A percentile compares a stretch with the other conserved stretches of the same genome.
These are phyloP conservation scores for Siniperca undulata DNA, from an alignment of 2,797 vertebrate species.

Conservation along the genomic window DNA sequence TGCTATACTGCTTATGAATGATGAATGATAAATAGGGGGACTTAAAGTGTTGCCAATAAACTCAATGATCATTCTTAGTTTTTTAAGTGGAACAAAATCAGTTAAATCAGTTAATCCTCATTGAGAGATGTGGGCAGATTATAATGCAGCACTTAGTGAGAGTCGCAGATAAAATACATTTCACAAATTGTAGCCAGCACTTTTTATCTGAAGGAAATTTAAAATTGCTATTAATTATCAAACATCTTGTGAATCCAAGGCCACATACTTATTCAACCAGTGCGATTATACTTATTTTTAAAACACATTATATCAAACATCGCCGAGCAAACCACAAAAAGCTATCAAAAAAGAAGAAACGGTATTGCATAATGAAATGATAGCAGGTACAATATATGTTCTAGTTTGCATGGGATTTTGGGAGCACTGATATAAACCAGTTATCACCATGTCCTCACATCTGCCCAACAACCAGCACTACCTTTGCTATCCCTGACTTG, in stretches of 20 bases:
- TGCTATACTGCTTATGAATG: neutral
- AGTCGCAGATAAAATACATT: constrained; percentile 7
- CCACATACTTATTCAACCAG: neutral
- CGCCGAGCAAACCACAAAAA: neutral
- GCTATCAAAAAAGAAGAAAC: neutral
- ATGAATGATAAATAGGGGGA: neutral
- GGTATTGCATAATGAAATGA: neutral
- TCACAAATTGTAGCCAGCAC: neutral
- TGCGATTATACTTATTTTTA: neutral
- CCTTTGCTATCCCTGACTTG: constrained; percentile 63
- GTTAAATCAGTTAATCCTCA: neutral
- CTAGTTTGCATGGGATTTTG: constrained; percentile 29
- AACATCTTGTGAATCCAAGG: neutral
- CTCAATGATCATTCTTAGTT: neutral
- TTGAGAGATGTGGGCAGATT: neutral
- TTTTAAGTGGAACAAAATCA: neutral
- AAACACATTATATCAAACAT: neutral
- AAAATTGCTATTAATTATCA: neutral
- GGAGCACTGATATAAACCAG: constrained; percentile 48
- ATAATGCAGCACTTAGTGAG: neutral
- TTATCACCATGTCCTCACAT: constrained; percentile 45
- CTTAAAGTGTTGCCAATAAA: neutral
- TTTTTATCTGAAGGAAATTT: neutral
- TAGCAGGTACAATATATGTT: constrained; percentile 62
- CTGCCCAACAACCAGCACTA: constrained; percentile 47